These are phyloP conservation scores for Pseudoips prasinana DNA, from an alignment of 2,888 invertebrate species.

Conservation along the genomic window DNA sequence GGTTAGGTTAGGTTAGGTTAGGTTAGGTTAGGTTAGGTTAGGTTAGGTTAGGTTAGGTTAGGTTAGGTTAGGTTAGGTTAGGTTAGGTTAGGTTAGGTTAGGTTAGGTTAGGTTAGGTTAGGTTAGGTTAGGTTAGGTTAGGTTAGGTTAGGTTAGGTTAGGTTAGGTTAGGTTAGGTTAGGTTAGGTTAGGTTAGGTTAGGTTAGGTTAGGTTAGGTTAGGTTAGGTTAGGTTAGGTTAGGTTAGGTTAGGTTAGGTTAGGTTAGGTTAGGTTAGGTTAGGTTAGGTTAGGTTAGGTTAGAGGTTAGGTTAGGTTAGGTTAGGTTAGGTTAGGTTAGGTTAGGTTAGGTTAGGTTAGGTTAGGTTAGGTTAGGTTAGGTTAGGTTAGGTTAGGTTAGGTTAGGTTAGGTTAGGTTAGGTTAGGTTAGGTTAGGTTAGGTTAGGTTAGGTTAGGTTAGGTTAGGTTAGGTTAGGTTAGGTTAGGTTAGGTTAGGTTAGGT, in stretches of 20 bases:
- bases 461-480: constrained; percentile 26
- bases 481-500: constrained; percentile 26
- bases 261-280: constrained; percentile 22
- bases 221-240: constrained; percentile 23
- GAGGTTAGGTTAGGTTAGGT: too few relatives aligned
- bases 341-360: constrained; percentile 18
- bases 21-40: constrained; percentile 19
- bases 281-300: constrained; percentile 22
- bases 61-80: constrained; percentile 25
- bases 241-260: constrained; percentile 26
- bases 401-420: constrained; percentile 23
- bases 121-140: constrained; percentile 25
- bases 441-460: constrained; percentile 27
- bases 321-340: constrained; percentile 13
- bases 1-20: too few relatives aligned
- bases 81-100: constrained; percentile 20
- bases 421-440: constrained; percentile 26
- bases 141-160: constrained; percentile 28
- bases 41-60: constrained; percentile 28
- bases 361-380: constrained; percentile 13
- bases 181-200: constrained; percentile 23
- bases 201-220: constrained; percentile 24
- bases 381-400: constrained; percentile 16
- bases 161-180: constrained; percentile 18
- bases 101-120: constrained; percentile 20